Evolutionary conservation across 1,140 invertebrate genomes (phyloP).

Genomic region (Phymastichus coffea): DNA sequence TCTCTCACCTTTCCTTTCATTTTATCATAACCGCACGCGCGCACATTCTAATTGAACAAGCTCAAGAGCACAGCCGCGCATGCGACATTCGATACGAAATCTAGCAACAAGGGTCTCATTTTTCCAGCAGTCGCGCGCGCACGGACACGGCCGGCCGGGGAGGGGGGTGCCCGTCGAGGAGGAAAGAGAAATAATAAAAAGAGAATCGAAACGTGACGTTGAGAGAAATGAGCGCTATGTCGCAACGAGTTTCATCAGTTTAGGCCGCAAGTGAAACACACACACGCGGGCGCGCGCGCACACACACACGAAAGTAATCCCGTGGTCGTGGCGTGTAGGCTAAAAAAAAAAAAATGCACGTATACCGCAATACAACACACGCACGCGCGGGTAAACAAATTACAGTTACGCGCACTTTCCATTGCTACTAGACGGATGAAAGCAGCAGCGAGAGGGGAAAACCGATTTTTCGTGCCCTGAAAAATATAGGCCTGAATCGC

Average conservation of each 20-base stretch:
- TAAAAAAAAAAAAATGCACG: not conserved
- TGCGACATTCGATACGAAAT: too few species aligned
- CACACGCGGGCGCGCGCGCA: not conserved
- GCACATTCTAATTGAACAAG: too few species aligned
- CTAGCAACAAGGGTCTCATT: conserved; percentile 31
- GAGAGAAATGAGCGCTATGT: too few species aligned
- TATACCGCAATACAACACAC: not conserved
- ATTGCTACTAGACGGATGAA: not conserved
- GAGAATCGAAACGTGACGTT: too few species aligned
- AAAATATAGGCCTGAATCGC: conserved; percentile 11
- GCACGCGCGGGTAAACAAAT: not conserved
- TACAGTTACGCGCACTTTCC: conserved; percentile 20
- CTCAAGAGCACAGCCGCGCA: too few species aligned
- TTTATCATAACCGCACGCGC: not conserved
- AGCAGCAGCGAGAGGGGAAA: not conserved
- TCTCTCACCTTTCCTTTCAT: too few species aligned
- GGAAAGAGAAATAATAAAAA: too few species aligned
- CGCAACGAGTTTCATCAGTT: too few species aligned
- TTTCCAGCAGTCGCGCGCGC: not conserved
- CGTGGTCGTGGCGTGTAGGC: not conserved
- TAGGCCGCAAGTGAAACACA: too few species aligned
- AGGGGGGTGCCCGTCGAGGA: too few species aligned
- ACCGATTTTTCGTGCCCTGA: too few species aligned
- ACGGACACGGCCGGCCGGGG: too few species aligned
- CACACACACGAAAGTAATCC: not conserved